Evolutionary conservation across 2,888 invertebrate species (phyloP), one percentile per base, ranked within the genome.

Genomic region (Agonopterix heracliana): DNA sequence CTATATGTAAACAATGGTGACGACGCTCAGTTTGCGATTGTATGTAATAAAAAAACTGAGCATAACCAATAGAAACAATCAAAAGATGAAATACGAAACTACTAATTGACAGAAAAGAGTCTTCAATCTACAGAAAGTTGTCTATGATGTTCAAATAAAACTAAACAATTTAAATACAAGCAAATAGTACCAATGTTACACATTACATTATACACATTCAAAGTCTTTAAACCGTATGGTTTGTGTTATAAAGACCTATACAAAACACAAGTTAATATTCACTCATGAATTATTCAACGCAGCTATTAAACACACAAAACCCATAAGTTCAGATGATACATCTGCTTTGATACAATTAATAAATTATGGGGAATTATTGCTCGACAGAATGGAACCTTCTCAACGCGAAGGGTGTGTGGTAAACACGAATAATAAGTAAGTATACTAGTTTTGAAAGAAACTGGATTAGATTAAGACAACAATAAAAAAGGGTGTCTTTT

Each of bases 391-490:
- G 59, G 61, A 59, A 60, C 61, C 61, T 67, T 64, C 64, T 67
- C 63, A 52, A 56, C 59, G 55, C 55, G 60, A 68, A 67, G 71
- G 71, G 72, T 71, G 71, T 75, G 78, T 62, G 82, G 82, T 82
- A 75, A 77, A 75, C 73, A 76, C 55, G 69, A 71, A 82, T 78
- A 77, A 81, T 64, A 65, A 65, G 60, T 56, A 60, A 34, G 60
- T 56, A 60, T 34, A 61, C 59, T 59, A 60, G 62, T 62, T 52
- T 38, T 59, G 55, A 60, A 67, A 67, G 66, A 72, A 79, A 83
- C 78, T 74, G 77, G 78, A 77, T 79, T 78, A 76, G 71, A 74
- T 75, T 71, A 70, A 68, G 61, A 61, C 63, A 61, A 68, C 65
- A 71, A 73, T 75, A 71, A 72, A 68, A 68, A 66, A 68, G 72